Conservation (phyloP, 1,140 invertebrate species). For the Drosophila insularis region DNA sequence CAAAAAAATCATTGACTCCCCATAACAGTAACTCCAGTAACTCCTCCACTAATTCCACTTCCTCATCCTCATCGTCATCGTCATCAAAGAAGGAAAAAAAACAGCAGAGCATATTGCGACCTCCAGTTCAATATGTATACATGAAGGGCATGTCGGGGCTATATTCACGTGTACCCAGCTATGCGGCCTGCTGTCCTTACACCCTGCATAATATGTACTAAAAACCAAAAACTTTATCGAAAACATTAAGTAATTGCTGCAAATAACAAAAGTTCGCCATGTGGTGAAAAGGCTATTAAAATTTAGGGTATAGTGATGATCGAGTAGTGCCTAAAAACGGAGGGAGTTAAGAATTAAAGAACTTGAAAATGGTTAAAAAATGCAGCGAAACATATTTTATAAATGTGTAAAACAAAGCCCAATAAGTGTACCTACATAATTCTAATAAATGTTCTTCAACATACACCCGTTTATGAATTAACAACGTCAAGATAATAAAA, state of each 20-base stretch:
- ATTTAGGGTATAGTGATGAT: constrained; percentile 59
- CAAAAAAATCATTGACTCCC: constrained; percentile 54
- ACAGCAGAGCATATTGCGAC: constrained; percentile 81
- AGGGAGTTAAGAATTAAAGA: constrained; percentile 15
- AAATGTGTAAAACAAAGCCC: constrained; percentile 58
- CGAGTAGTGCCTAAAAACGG: constrained; percentile 65
- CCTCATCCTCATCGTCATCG: constrained; percentile 34
- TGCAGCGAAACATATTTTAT: constrained; percentile 64
- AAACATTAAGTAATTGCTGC: constrained; percentile 1
- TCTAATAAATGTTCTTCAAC: constrained; percentile 39
- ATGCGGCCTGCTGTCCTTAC: constrained; percentile 76
- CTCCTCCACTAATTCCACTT: constrained; percentile 33
- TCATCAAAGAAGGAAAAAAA: constrained; percentile 72
- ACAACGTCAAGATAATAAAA: neutral
- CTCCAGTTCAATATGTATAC: constrained; percentile 76
- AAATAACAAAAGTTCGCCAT: neutral
- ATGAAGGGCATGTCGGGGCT: constrained; percentile 82
- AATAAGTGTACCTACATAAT: constrained; percentile 38
- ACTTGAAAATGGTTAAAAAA: constrained; percentile 6
- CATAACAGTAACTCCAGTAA: constrained; percentile 48
- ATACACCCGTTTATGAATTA: neutral
- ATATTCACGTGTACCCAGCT: constrained; percentile 76
- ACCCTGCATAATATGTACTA: constrained; percentile 72
- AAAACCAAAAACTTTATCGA: neutral
- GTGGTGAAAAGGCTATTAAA: constrained; percentile 12